Percentiles rank a stretch among this genome's conserved stretches.
Evolutionary conservation across 2,797 vertebrate species (phyloP).

Genomic region (Heliangelus exortis): DNA sequence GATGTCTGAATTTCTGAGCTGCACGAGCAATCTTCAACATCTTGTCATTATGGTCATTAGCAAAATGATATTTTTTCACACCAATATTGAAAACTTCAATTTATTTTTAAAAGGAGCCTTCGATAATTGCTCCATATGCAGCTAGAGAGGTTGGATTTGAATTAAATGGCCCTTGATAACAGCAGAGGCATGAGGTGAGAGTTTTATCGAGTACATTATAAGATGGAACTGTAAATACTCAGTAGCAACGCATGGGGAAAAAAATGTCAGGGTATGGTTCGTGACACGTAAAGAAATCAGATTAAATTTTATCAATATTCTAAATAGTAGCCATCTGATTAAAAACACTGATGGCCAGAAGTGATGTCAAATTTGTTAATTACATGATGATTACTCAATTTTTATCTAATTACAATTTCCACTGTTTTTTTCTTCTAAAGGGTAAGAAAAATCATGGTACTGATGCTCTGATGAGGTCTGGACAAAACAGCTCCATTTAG

Average conservation of each 20-base stretch:
- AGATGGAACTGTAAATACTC: neutral
- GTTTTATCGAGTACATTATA: neutral
- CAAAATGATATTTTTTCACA: neutral
- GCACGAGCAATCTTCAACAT: neutral
- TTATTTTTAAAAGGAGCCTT: neutral
- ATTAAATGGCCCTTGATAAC: neutral
- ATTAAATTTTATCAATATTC: neutral
- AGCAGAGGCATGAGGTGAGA: neutral
- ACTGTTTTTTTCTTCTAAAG: neutral
- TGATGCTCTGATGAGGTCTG: neutral
- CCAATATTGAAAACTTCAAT: neutral
- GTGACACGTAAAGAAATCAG: neutral
- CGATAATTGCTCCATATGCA: neutral
- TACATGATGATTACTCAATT: neutral
- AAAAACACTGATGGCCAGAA: neutral
- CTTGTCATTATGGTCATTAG: neutral
- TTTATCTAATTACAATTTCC: neutral
- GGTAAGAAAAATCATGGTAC: neutral
- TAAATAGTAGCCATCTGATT: neutral
- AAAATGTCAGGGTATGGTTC: neutral
- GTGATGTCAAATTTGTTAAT: neutral
- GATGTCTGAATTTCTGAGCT: neutral
- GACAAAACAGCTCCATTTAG: neutral
- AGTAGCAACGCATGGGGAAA: rapidly evolving
- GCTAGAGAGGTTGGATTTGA: neutral